A percentile compares a stretch with the other conserved stretches of the same genome.
Conservation (phyloP, 2,888 invertebrate genomes). For the Orthosia gothica region DNA sequence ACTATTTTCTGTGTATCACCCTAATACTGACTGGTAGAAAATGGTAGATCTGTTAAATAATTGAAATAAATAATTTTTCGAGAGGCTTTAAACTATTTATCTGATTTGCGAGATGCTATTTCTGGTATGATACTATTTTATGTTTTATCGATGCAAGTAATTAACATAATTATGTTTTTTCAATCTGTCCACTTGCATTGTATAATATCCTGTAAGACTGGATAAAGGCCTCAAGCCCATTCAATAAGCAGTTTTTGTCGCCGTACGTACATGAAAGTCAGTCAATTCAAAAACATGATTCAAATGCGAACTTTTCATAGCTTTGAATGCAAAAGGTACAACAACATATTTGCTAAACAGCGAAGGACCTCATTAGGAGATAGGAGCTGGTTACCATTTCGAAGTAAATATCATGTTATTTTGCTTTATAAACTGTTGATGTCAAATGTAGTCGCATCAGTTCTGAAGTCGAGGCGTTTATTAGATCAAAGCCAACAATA, state of each 20-base stretch:
- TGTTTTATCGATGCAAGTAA: background rate
- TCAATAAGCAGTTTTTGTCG: too few relatives aligned
- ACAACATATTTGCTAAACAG: constrained; percentile 23
- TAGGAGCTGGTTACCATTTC: background rate
- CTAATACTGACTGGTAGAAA: background rate
- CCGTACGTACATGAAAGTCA: background rate
- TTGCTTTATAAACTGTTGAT: constrained; percentile 9
- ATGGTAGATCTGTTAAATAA: background rate
- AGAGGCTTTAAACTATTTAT: background rate
- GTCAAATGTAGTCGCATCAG: background rate
- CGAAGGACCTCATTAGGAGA: constrained; percentile 3
- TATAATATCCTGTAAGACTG: background rate
- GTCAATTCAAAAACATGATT: background rate
- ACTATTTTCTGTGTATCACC: background rate
- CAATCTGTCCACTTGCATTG: background rate
- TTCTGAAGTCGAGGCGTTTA: background rate
- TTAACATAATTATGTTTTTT: background rate
- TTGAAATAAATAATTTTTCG: background rate
- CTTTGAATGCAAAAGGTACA: constrained; percentile 3
- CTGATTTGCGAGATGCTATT: background rate
- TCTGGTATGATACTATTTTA: background rate
- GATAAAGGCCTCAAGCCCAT: background rate
- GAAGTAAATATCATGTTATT: background rate
- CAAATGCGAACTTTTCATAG: constrained; percentile 17
- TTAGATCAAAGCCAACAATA: background rate